These are phyloP conservation scores for Falcaria lacertinaria DNA, from an alignment of 2,888 invertebrate genomes.

Conservation along the genomic window DNA sequence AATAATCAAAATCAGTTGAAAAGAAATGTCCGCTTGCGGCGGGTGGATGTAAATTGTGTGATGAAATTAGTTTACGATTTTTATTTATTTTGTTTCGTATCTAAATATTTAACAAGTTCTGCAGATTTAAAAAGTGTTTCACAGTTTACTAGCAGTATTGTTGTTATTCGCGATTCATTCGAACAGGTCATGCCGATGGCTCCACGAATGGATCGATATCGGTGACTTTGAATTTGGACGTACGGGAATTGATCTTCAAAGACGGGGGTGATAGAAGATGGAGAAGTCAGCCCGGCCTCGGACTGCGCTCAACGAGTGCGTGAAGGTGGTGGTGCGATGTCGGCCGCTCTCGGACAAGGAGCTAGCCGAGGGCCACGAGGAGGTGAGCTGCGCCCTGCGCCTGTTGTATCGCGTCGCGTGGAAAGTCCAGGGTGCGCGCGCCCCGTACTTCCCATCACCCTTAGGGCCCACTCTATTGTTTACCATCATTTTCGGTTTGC, in stretches of 20 bases:
- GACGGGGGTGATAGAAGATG: conserved; percentile 56
- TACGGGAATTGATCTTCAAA: conserved; percentile 39
- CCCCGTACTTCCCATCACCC: not conserved
- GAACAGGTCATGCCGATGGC: conserved; percentile 68
- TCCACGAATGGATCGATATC: conserved; percentile 75
- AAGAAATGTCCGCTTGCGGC: conserved; percentile 50
- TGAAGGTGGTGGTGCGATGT: conserved; percentile 98
- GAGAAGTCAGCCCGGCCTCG: conserved; percentile 73
- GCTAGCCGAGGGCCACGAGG: conserved; percentile 84
- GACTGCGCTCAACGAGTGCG: conserved; percentile 87
- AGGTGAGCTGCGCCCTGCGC: conserved; percentile 75
- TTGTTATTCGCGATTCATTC: conserved; percentile 30
- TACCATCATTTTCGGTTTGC: no score
- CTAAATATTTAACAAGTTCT: conserved; percentile 53
- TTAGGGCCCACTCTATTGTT: not conserved
- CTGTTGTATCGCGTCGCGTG: conserved; percentile 34
- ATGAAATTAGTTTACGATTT: conserved; percentile 59
- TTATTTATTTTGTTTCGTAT: conserved; percentile 63
- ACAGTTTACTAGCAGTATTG: conserved; percentile 31
- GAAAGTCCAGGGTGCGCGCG: conserved; percentile 40
- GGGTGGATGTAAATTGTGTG: conserved; percentile 43
- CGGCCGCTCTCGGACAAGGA: conserved; percentile 96
- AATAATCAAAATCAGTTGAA: conserved; percentile 55
- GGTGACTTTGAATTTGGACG: conserved; percentile 59
- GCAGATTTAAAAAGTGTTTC: conserved; percentile 36